Percentiles rank a stretch among this genome's conserved stretches.
These are phyloP conservation scores for Apodemus agrarius DNA, from an alignment of 2,797 vertebrate species.

Conservation along the genomic window DNA sequence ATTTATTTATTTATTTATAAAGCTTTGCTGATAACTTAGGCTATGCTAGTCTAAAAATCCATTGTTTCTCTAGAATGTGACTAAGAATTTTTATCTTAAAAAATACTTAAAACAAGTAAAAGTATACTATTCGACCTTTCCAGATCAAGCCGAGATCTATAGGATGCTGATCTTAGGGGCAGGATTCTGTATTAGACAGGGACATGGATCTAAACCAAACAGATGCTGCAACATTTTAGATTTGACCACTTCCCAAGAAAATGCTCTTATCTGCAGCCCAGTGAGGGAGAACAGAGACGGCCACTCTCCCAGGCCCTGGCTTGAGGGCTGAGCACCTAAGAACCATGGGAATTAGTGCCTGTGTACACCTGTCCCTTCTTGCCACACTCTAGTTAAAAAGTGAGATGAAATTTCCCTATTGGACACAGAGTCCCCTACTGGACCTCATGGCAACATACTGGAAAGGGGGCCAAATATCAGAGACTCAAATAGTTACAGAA, in stretches of 20 bases:
- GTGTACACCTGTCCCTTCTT: not conserved
- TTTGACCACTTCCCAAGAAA: conserved; percentile 44
- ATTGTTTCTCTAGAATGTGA: conserved; percentile 45
- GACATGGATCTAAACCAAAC: not conserved
- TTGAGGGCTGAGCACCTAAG: not conserved
- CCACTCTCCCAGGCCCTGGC: not conserved
- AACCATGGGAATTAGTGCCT: not conserved
- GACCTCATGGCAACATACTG: conserved; percentile 9
- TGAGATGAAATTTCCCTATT: conserved; percentile 45
- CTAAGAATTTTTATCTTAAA: conserved; percentile 51
- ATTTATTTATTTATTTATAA: not conserved
- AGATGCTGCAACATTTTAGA: conserved; percentile 47
- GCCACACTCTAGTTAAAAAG: not conserved
- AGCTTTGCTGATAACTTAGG: conserved; percentile 9
- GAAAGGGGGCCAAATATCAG: conserved; percentile 46
- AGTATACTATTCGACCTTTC: not conserved
- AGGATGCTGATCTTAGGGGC: not conserved
- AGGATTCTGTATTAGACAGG: not conserved
- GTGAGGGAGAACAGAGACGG: not conserved
- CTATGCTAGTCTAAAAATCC: not conserved
- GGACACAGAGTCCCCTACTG: not conserved
- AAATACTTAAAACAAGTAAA: conserved; percentile 19
- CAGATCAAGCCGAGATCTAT: not conserved
- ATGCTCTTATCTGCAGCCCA: conserved; percentile 2
- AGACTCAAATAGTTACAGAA: conserved; percentile 28